These are phyloP conservation scores for Phthorimaea operculella DNA, from an alignment of 1,140 invertebrate genomes.

Conservation along the genomic window DNA sequence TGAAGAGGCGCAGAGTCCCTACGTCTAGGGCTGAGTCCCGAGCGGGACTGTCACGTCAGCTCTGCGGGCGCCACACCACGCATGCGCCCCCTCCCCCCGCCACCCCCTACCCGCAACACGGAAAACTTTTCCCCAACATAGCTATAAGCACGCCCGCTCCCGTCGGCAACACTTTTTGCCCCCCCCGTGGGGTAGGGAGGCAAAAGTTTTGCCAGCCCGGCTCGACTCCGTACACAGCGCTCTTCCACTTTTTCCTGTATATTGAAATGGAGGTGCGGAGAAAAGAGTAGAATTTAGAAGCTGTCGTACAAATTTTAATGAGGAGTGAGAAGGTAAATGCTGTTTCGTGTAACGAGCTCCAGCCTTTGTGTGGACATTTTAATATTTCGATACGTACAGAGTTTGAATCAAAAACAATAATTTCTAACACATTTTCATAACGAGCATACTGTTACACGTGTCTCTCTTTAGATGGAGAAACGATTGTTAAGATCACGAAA, in stretches of 20 bases:
- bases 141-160: conserved; percentile 57
- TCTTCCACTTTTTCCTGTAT: conserved; percentile 68
- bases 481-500: not conserved
- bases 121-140: conserved; percentile 67
- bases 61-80: conserved; percentile 41
- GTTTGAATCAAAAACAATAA: conserved; percentile 14
- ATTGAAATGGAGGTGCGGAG: conserved; percentile 68
- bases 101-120: conserved; percentile 60
- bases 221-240: conserved; percentile 62
- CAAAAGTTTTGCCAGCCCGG: conserved; percentile 62
- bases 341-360: conserved; percentile 43
- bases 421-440: conserved; percentile 12
- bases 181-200: conserved; percentile 50
- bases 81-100: conserved; percentile 50
- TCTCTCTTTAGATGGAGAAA: not conserved
- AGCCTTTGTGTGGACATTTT: conserved; percentile 35
- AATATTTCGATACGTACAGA: conserved; percentile 29
- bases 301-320: conserved; percentile 67
- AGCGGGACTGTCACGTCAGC: conserved; percentile 53
- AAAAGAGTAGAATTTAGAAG: conserved; percentile 68
- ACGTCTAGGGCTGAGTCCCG: conserved; percentile 37
- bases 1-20: conserved; percentile 19
- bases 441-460: conserved; percentile 7
- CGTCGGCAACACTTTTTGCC: conserved; percentile 66
- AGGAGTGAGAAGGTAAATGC: conserved; percentile 57